Conservation (phyloP, 2,888 invertebrate species). For the Phortica okadai region DNA sequence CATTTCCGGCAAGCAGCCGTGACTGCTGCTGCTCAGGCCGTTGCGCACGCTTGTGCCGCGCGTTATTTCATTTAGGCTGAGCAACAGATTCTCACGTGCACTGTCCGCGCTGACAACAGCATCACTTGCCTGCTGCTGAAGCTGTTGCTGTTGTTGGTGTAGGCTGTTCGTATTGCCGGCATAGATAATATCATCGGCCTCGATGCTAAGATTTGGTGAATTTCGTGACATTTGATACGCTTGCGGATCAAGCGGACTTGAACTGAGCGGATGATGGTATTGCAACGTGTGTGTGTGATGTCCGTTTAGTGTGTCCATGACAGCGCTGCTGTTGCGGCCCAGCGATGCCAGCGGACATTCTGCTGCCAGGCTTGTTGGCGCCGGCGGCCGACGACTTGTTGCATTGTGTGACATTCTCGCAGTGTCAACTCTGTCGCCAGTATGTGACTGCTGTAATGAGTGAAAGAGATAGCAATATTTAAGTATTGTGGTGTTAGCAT, state of each 20-base stretch:
- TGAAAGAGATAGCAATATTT: not conserved
- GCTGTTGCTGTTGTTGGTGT: slow-evolving; percentile 46
- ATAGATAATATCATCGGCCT: slow-evolving; percentile 71
- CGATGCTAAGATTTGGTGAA: slow-evolving; percentile 74
- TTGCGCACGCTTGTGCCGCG: not conserved
- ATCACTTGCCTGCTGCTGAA: slow-evolving; percentile 48
- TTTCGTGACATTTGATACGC: slow-evolving; percentile 77
- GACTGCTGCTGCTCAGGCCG: not conserved
- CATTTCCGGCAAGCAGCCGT: slow-evolving; percentile 48
- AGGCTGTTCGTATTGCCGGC: not conserved
- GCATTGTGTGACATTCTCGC: slow-evolving; percentile 74
- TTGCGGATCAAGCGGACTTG: slow-evolving; percentile 77
- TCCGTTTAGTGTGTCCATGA: slow-evolving; percentile 70
- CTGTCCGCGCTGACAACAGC: slow-evolving; percentile 17
- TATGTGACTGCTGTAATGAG: not conserved
- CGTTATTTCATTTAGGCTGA: not conserved
- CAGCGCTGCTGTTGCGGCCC: slow-evolving; percentile 77
- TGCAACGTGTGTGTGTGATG: slow-evolving; percentile 55
- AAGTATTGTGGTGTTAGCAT: not conserved
- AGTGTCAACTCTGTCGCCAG: slow-evolving; percentile 1
- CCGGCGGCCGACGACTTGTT: slow-evolving; percentile 74
- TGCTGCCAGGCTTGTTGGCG: slow-evolving; percentile 60
- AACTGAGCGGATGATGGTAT: slow-evolving; percentile 75
- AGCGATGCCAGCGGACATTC: slow-evolving; percentile 81
- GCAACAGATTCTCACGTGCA: not conserved